Percentiles rank a stretch among this genome's conserved stretches.
These are phyloP conservation scores for Apteryx owenii DNA, from an alignment of 2,113 vertebrate genomes.

Conservation along the genomic window DNA sequence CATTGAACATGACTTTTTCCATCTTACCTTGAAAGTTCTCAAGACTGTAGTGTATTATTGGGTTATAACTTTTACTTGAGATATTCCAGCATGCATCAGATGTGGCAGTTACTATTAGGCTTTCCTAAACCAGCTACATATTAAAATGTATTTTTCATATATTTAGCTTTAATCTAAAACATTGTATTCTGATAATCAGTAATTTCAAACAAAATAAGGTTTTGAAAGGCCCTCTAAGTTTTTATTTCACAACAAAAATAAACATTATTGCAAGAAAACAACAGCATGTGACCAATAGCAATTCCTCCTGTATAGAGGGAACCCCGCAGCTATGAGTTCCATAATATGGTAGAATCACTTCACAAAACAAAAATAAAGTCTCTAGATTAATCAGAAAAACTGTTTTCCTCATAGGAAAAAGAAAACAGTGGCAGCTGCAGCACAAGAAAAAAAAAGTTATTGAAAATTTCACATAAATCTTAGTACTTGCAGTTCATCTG, in stretches of 20 bases:
- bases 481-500: neutral
- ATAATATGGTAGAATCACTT: neutral
- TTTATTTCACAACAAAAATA: neutral
- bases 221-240: neutral
- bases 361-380: neutral
- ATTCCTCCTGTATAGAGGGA: neutral
- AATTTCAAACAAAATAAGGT: neutral
- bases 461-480: neutral
- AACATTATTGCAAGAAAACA: neutral
- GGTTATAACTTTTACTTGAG: neutral
- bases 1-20: neutral
- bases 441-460: neutral
- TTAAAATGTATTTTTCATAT: neutral
- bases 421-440: neutral
- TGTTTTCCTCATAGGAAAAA: neutral
- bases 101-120: neutral
- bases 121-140: neutral
- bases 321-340: neutral
- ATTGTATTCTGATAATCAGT: neutral
- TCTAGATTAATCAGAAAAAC: neutral
- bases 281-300: neutral
- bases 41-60: neutral
- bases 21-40: neutral
- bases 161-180: neutral
- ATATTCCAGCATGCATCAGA: neutral